These are phyloP conservation scores for Tympanuchus pallidicinctus DNA, from an alignment of 2,113 vertebrate genomes.

Conservation along the genomic window DNA sequence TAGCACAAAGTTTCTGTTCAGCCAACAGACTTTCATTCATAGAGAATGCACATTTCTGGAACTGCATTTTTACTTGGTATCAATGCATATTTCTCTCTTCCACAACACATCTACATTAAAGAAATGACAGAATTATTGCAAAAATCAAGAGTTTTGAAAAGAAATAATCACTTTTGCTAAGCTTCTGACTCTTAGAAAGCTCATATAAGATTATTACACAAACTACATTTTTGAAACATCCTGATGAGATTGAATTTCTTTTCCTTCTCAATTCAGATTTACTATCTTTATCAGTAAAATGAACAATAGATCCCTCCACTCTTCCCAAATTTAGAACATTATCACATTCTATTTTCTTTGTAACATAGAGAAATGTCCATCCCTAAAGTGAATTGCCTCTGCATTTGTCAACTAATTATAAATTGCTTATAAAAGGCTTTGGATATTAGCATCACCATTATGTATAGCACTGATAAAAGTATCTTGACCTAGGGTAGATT, in stretches of 20 bases:
- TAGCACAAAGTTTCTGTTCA: constrained; percentile 23
- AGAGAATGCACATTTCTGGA: constrained; percentile 6
- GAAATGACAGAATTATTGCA: background rate
- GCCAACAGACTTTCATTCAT: constrained; percentile 28
- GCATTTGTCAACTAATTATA: background rate
- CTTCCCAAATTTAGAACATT: background rate
- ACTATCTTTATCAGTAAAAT: background rate
- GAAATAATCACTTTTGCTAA: background rate
- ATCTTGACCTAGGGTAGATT: background rate
- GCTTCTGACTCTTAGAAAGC: background rate
- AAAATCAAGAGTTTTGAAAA: constrained; percentile 2
- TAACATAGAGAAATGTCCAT: background rate
- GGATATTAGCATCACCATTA: background rate
- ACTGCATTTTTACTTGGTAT: constrained; percentile 9
- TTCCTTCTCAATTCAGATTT: background rate
- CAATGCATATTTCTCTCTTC: background rate
- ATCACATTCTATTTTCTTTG: background rate
- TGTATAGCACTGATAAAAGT: background rate
- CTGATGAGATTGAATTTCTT: background rate
- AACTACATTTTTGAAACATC: background rate
- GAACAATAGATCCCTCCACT: background rate
- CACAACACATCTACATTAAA: background rate
- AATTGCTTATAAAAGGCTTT: background rate
- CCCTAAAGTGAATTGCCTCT: background rate
- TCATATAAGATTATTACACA: background rate